These are phyloP conservation scores for Prorops nasuta DNA, from an alignment of 1,140 invertebrate genomes.

Conservation along the genomic window DNA sequence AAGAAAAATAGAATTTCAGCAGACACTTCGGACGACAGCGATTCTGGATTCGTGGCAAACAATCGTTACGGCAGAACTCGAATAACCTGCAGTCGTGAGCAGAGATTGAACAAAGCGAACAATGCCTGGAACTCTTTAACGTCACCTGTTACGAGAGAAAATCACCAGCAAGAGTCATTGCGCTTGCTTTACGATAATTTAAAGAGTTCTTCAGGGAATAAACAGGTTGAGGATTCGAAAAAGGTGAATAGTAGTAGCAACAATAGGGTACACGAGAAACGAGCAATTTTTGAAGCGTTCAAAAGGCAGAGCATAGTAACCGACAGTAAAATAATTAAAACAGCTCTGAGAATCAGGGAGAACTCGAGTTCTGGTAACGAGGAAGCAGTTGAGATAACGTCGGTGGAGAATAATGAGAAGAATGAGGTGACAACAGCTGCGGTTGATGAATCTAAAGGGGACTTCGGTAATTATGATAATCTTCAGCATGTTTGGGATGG, in stretches of 20 bases:
- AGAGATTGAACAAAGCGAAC: constrained; percentile 34
- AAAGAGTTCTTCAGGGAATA: constrained; percentile 16
- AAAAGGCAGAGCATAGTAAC: constrained; percentile 44
- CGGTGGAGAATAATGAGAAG: neutral
- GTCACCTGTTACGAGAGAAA: constrained; percentile 23
- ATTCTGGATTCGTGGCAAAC: constrained; percentile 43
- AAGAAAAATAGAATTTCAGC: constrained; percentile 39
- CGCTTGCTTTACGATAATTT: constrained; percentile 44
- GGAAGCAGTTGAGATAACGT: constrained; percentile 1
- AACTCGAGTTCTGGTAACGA: constrained; percentile 26
- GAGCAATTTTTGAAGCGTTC: constrained; percentile 41
- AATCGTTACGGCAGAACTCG: constrained; percentile 15
- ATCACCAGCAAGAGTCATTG: constrained; percentile 22
- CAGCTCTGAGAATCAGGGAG: constrained; percentile 41
- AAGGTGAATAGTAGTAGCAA: constrained; percentile 14
- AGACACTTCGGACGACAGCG: constrained; percentile 53
- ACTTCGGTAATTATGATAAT: constrained; percentile 56
- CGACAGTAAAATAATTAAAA: constrained; percentile 43
- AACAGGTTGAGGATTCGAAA: neutral
- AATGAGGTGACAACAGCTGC: constrained; percentile 15
- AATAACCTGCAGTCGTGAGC: constrained; percentile 23
- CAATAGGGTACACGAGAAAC: constrained; percentile 34
- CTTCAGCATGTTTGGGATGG: constrained; percentile 54
- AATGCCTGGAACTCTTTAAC: constrained; percentile 43
- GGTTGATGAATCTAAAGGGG: constrained; percentile 11